Evolutionary conservation across 2,113 vertebrate species (phyloP).

Genomic region (Anarrhichthys ocellatus): DNA sequence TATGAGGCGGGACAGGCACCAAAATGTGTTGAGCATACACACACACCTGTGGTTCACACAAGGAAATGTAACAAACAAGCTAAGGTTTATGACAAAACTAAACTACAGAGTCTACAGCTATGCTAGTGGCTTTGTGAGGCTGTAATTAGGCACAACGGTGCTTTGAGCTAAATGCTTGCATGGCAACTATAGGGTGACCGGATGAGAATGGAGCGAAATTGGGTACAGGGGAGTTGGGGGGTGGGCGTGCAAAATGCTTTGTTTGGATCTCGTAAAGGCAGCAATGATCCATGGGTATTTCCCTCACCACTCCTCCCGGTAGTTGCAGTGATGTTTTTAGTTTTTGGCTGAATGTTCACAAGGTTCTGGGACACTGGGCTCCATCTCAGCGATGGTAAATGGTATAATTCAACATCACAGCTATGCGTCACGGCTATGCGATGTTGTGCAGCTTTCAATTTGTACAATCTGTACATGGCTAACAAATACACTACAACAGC

Average conservation of each 20-base stretch:
- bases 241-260: not conserved
- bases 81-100: not conserved
- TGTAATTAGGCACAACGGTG: not conserved
- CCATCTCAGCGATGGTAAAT: not conserved
- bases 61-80: conserved; percentile 18
- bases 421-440: too few species aligned
- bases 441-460: too few species aligned
- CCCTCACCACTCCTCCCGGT: not conserved
- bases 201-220: not conserved
- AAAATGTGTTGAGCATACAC: conserved; percentile 21
- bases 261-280: not conserved
- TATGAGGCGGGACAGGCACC: conserved; percentile 7
- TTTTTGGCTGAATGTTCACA: not conserved
- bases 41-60: conserved; percentile 18
- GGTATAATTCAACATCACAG: too few species aligned
- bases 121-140: not conserved
- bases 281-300: not conserved
- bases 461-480: too few species aligned
- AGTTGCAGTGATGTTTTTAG: not conserved
- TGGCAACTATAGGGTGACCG: not conserved
- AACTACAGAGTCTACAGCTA: not conserved
- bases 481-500: too few species aligned
- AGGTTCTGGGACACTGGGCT: not conserved
- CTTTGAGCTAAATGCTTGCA: not conserved
- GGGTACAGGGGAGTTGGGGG: not conserved